Evolutionary conservation across 92 coral and sea anemone genomes (phyloP), one percentile per base, ranked within the genome.

Genomic region (Porites rus): DNA sequence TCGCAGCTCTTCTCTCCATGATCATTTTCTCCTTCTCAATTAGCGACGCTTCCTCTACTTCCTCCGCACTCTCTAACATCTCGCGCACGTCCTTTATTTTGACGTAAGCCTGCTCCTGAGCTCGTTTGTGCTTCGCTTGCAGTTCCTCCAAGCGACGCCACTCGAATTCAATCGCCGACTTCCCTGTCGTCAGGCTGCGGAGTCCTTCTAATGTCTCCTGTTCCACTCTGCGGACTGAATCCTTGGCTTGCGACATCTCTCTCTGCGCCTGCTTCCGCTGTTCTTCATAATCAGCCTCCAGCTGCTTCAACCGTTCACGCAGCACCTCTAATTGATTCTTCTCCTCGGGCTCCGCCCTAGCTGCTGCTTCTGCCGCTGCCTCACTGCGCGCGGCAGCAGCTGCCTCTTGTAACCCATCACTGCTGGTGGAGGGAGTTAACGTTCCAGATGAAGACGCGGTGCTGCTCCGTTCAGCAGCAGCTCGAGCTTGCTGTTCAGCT

Each of bases 1-100:
- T 91, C 10, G 98, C 96, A 0, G 99, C 98, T 38, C 99, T 77
- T 63, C 99, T 87, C 84, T 97, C 98, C 99, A 97, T 97, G 75
- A 97, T 97, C 78, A 93, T 91, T 76, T 94, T 93, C 86, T 97
- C 99, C 81, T 97, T 97, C 89, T 97, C 99, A 38, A 97, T 88
- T 84, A 97, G 83, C 20, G 93, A 92, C 25, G 98, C 97, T 58
- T 97, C 99, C 69, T 97, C 99, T 50, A 92, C 90, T 53, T 97
- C 99, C 78, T 97, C 99, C 6, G 96, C 99, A 74, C 78, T 94
- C 76, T 97, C 99, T 53, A 97, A 89, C 89, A 91, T 93, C 82
- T 95, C 98, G 12, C 96, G 90, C 83, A 95, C 92, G 58, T 97
- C 99, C 60, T 92, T 89, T 78, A 97, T 93, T 91, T 89, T 95